These are phyloP conservation scores for Eudemis profundana DNA, from an alignment of 2,888 invertebrate species.

Conservation along the genomic window DNA sequence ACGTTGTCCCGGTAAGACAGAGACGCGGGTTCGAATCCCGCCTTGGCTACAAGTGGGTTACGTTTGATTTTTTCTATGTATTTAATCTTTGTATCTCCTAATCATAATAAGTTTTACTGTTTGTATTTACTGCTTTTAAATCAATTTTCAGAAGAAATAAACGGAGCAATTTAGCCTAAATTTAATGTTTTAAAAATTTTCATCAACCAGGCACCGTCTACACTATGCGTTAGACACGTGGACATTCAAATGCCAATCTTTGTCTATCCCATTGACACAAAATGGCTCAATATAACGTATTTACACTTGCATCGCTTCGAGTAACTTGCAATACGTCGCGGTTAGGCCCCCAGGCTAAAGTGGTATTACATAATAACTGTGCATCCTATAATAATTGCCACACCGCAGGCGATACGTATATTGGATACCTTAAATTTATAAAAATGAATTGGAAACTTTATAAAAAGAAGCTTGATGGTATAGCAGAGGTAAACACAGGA, in stretches of 20 bases:
- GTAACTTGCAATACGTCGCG: conserved; percentile 6
- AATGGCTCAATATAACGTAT: conserved; percentile 13
- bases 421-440: conserved; percentile 65
- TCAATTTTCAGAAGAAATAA: too few species aligned
- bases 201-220: neutral
- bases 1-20: too few species aligned
- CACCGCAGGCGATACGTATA: conserved; percentile 73
- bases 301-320: neutral
- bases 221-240: neutral
- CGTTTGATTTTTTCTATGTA: too few species aligned
- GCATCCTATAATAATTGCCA: conserved; percentile 71
- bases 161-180: too few species aligned
- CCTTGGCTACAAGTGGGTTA: too few species aligned
- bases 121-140: too few species aligned
- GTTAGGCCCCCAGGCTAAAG: conserved; percentile 43
- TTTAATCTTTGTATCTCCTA: too few species aligned
- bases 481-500: neutral
- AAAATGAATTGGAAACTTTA: conserved; percentile 23
- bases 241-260: conserved; percentile 13
- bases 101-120: too few species aligned
- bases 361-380: conserved; percentile 66
- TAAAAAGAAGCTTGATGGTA: neutral
- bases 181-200: neutral
- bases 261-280: neutral
- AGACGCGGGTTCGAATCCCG: too few species aligned